A percentile compares a stretch with the other conserved stretches of the same genome.
These are phyloP conservation scores for Leptoclinus maculatus DNA, from an alignment of 2,797 vertebrate genomes.

Conservation along the genomic window DNA sequence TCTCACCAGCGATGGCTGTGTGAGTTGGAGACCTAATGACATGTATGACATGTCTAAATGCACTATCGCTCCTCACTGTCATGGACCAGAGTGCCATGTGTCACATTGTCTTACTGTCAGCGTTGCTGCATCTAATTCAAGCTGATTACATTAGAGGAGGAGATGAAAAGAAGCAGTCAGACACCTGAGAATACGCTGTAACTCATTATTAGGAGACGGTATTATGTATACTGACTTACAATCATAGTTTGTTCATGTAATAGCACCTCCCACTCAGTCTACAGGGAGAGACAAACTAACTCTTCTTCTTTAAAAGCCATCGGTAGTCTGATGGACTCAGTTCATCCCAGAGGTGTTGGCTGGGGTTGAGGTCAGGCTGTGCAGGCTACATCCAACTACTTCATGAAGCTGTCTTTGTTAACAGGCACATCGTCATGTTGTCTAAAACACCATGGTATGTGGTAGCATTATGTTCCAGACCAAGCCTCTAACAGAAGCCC, in stretches of 20 bases:
- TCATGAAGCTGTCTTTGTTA: no score
- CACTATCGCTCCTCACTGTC: slow-evolving; percentile 1
- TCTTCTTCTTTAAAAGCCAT: no score
- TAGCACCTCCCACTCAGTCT: no score
- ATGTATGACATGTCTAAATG: slow-evolving; percentile 76
- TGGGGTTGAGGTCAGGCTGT: no score
- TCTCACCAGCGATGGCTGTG: slow-evolving; percentile 61
- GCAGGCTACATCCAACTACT: no score
- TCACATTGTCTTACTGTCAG: not conserved
- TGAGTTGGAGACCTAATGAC: slow-evolving; percentile 68
- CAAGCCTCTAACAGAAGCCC: not conserved
- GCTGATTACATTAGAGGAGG: not conserved
- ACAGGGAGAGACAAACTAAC: no score
- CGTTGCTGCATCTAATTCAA: not conserved
- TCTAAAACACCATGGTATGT: no score
- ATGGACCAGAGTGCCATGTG: not conserved
- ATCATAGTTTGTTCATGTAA: not conserved
- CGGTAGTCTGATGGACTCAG: not conserved
- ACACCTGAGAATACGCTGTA: not conserved
- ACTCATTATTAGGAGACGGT: not conserved
- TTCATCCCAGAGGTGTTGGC: no score
- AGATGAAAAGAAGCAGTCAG: not conserved
- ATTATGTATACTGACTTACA: not conserved
- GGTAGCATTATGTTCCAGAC: not conserved
- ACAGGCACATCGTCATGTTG: no score